Evolutionary conservation across 1,140 invertebrate species (phyloP), one percentile per base, ranked within the genome.

Genomic region (Cataglyphis hispanica): DNA sequence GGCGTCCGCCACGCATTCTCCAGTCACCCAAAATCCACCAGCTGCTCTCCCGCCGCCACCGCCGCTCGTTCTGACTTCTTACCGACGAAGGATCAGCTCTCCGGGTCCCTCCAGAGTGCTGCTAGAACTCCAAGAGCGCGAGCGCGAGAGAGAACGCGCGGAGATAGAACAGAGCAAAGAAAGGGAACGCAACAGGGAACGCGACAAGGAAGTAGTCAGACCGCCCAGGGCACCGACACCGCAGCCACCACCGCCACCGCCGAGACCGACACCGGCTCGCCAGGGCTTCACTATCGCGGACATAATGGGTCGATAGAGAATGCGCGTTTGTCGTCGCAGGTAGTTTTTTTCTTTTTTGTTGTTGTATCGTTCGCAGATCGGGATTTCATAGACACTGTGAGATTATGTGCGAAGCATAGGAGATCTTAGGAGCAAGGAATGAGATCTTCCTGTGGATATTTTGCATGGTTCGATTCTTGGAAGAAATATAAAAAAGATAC

Each of bases 231-330:
- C 91, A 22, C 94, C 93, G 22, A 94, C 93, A 76, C 94, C 96
- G 6, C 96, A 96, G 50, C 95, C 95, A 66, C 94, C 87, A n/a
- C 94, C 88, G 40, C 92, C 94, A 60, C 95, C 95, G 25, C 94
- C 93, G 2, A 93, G 94, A 85, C 94, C 94, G 7, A 84, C 93
- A 1, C 94, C 94, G 0, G 80, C 92, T 0, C 92, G 94, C 46
- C 94, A 95, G 40, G 95, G 95, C n/a, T 95, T 95, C 86, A 95
- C 94, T 6, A 95, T 95, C 78, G 94, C 94, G 0, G 94, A 95
- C 50, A 95, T 95, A 50, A 95, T 95, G 94, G 94, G 94, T 16
- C 94, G 94, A 89, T 95, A 95, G 91, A 84, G 84, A 64, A 8
- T 43, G 10, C 16, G 25, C 16, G 16, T 4, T 16, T 31, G 64